Base-by-base conservation (phyloP, 2,888 invertebrate species). In the Drosophila nr. medialis region DNA sequence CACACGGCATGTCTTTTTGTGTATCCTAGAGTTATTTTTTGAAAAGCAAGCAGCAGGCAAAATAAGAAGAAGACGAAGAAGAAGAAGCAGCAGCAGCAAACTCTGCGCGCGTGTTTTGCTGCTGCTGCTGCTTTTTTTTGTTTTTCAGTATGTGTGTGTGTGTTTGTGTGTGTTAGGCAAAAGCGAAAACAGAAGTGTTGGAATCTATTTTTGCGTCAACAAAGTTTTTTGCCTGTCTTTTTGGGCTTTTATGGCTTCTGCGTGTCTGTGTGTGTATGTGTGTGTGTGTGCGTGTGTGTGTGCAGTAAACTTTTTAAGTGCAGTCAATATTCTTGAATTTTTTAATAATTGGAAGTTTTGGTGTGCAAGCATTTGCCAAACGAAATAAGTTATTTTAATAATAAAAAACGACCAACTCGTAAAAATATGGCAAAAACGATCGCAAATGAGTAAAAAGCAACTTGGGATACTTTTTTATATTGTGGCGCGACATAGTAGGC, bases 11-110 rank as follows among this genome's bases (percentile, higher is more conserved):
- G 85, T 88, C 89, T 90, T 85, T 85, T 85, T 85, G 90, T 85
- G 85, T 85, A 85, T 85, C 85, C 85, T 90, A 85, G 85, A 85
- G 85, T 90, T 70, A 78, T 85, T 90, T 90, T 90, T 87, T 82
- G 90, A 88, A 85, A 85, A 85, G 88, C 84, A 75, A 56, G 36
- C 72, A 80, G 62, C 66, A 56, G 21, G 56, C 56, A 42, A 48
- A 45, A 45, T 58, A 42, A 49, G 60, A 60, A 59, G 81, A 65
- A 74, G 62, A 58, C 48, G 53, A 63, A 66, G 79, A 55, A 71
- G 75, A 67, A 71, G 65, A 29, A 78, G 67, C 60, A 58, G 67
- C 21, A 48, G 38, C 40, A 45, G 45, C 51, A 72, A 64, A 72
- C 64, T 56, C 56, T 56, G 64, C 77, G 81, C 81, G 81, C 77